Base-by-base conservation (phyloP, 2,113 vertebrate genomes). In the Nyctibius bracteatus region DNA sequence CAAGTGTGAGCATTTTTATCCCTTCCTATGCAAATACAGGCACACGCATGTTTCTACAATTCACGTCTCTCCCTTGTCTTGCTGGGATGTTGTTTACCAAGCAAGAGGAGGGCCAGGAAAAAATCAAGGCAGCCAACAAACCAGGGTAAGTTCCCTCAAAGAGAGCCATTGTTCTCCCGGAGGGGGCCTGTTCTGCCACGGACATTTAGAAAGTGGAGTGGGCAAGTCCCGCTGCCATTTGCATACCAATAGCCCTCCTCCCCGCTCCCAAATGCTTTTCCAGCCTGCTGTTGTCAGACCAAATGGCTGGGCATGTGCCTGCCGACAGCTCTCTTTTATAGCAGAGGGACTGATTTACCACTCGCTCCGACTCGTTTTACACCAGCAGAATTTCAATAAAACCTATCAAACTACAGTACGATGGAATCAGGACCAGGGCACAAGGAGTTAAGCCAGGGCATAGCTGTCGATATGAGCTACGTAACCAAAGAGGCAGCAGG, bases 201-300 rank as follows among this genome's bases (percentile, higher is more conserved):
- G 63, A 22, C 83, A 59, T 47, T 77, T 41, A 44, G 73, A 43
- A 93, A 80, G 95, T 28, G 86, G 55, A 96, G 81, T 22, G 71
- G 74, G 82, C 95, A 70, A 57, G 66, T 37, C 46, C 84, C 9
- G 52, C 66, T 41, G 2, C 51, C 43, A 93, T 93, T 86, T 96
- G 95, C 92, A 94, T 88, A 46, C 37, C 82, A 81, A 81, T 72
- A 73, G 37, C 84, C 80, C 92, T 83, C 90, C 89, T 80, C 93
- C 91, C 90, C n/a, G 1, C n/a, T 15, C 49, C 85, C 78, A 8
- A 70, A 33, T 0, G 81, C 59, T 49, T 72, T 83, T n/a, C 81
- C 51, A 81, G 82, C 54, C 92, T 39, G 77, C 93, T 37, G 80
- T 4, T 39, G 91, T 57, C 83, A 82, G 68, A 86, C 81, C 86